A percentile compares a stretch with the other conserved stretches of the same genome.
phyloP scores from a whole-genome alignment of 2,113 vertebrate genomes.

The Erythrocercus mccallii region DNA sequence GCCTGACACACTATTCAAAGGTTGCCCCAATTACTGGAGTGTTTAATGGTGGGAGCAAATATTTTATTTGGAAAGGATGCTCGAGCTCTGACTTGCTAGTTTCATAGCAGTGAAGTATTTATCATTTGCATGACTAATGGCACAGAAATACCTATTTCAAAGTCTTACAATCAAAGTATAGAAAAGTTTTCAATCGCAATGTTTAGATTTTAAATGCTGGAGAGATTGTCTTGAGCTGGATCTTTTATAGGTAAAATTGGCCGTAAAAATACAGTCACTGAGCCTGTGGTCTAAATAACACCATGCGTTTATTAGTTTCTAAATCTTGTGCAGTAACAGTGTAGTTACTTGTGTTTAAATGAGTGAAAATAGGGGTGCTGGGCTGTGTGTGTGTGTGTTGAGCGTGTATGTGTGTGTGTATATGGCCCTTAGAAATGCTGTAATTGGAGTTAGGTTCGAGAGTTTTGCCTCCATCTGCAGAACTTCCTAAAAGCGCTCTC shows the following conservation, averaged over 20 bases:
- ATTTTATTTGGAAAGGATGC: conserved; percentile 76
- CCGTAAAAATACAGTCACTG: conserved; percentile 69
- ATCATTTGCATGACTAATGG: conserved; percentile 81
- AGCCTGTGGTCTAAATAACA: conserved; percentile 63
- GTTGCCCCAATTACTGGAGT: conserved; percentile 71
- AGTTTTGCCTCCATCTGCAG: conserved; percentile 69
- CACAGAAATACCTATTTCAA: conserved; percentile 73
- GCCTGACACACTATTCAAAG: conserved; percentile 63
- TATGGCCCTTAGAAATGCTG: conserved; percentile 71
- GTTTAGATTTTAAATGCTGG: conserved; percentile 62
- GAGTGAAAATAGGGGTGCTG: conserved; percentile 63
- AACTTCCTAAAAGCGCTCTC: conserved; percentile 51
- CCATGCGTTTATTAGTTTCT: conserved; percentile 63
- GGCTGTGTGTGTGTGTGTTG: conserved; percentile 57
- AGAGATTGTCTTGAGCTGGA: conserved; percentile 56
- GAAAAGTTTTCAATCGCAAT: conserved; percentile 63
- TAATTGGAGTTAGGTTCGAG: conserved; percentile 74
- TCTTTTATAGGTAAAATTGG: conserved; percentile 65
- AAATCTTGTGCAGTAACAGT: conserved; percentile 72
- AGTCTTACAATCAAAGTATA: conserved; percentile 71
- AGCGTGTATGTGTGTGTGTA: conserved; percentile 63
- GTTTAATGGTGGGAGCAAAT: conserved; percentile 65
- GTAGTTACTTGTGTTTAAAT: conserved; percentile 70
- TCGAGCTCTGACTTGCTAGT: conserved; percentile 71
- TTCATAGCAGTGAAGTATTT: conserved; percentile 72